Conservation (phyloP, 2,113 vertebrate species). For the Athene noctua region DNA sequence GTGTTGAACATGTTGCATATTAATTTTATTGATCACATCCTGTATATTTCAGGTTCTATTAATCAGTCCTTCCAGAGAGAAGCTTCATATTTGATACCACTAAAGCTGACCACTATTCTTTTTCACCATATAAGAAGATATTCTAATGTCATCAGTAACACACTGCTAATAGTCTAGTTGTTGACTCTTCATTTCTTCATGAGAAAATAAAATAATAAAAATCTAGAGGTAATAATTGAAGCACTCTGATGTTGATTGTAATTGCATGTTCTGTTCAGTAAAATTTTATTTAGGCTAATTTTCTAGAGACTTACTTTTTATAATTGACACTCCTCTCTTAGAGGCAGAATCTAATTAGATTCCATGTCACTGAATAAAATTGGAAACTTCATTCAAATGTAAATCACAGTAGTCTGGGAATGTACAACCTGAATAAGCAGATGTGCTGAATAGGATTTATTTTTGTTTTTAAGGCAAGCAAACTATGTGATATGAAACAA, state of each 20-base stretch:
- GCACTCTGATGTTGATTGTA: not conserved
- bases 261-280: constrained; percentile 19
- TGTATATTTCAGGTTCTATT: not conserved
- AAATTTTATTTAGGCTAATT: constrained; percentile 43
- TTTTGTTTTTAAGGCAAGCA: not conserved
- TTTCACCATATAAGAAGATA: not conserved
- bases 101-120: not conserved
- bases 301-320: constrained; percentile 33
- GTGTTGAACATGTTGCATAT: not conserved
- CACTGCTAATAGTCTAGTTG: not conserved
- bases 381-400: constrained; percentile 62
- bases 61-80: not conserved
- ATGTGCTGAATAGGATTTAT: not conserved
- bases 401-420: constrained; percentile 27
- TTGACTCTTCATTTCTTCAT: not conserved
- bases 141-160: not conserved
- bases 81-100: not conserved
- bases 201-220: not conserved
- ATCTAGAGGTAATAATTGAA: not conserved
- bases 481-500: not conserved
- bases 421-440: constrained; percentile 26
- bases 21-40: not conserved
- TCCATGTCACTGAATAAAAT: constrained; percentile 61
- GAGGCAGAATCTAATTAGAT: constrained; percentile 53
- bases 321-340: constrained; percentile 35